phyloP scores from a whole-genome alignment of 2,797 vertebrate genomes.

The Pelochelys cantorii region DNA sequence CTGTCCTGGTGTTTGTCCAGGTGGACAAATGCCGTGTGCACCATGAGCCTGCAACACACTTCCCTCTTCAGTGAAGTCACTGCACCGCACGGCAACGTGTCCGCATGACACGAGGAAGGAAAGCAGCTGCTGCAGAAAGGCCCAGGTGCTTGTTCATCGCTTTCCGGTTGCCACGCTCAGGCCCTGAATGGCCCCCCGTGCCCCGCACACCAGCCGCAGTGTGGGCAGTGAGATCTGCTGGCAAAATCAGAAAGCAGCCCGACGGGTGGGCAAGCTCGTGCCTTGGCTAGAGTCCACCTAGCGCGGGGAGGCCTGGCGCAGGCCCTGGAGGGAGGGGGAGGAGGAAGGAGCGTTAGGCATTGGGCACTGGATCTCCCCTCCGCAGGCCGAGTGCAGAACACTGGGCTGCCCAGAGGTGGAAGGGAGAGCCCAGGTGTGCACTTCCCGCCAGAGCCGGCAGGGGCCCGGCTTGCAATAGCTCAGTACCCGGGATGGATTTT shows the following conservation, averaged over 20 bases:
- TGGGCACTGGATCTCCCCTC: background rate
- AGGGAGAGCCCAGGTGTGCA: too few relatives aligned
- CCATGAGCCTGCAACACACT: background rate
- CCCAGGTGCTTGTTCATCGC: background rate
- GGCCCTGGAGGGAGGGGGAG: background rate
- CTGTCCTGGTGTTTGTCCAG: background rate
- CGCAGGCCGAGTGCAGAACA: too few relatives aligned
- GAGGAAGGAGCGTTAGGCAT: background rate
- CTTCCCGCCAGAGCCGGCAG: too few relatives aligned
- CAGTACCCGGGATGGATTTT: too few relatives aligned
- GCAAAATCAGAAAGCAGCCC: background rate
- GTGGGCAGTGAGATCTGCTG: background rate
- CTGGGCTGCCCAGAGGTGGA: too few relatives aligned
- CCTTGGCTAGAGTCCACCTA: background rate
- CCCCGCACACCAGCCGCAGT: too few relatives aligned
- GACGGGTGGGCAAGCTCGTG: background rate
- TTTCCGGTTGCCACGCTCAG: background rate
- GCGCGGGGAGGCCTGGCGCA: background rate
- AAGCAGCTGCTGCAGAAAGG: background rate
- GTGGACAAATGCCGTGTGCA: accelerated
- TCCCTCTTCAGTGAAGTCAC: accelerated
- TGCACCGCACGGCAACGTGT: too few relatives aligned
- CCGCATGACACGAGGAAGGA: accelerated
- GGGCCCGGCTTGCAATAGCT: too few relatives aligned
- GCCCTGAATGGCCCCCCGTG: background rate